Evolutionary conservation across 2,797 vertebrate species (phyloP).

Genomic region (Denticeps clupeoides): DNA sequence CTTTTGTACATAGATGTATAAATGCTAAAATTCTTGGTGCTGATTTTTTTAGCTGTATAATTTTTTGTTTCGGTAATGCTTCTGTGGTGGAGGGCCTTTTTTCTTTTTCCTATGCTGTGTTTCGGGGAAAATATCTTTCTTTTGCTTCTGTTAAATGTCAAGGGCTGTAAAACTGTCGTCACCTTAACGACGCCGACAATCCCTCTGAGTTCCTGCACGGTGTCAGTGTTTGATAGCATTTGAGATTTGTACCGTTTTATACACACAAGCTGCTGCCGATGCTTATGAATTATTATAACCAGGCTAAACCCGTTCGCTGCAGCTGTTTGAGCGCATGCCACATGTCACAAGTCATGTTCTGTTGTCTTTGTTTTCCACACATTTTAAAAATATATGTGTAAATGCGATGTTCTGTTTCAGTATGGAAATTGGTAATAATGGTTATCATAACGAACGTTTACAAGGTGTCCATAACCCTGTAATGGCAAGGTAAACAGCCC

Average conservation of each 20-base stretch:
- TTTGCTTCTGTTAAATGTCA: constrained; percentile 52
- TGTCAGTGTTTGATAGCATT: constrained; percentile 41
- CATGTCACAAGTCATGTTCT: constrained; percentile 35
- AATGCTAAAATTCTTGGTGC: constrained; percentile 59
- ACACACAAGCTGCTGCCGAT: constrained; percentile 19
- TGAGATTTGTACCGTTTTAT: constrained; percentile 39
- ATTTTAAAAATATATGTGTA: constrained; percentile 30
- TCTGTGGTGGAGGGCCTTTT: constrained; percentile 48
- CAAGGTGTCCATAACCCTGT: constrained; percentile 81
- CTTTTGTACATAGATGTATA: constrained; percentile 54
- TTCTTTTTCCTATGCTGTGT: constrained; percentile 46
- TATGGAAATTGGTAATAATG: constrained; percentile 93
- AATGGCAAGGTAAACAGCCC: constrained; percentile 72
- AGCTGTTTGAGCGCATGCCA: constrained; percentile 36
- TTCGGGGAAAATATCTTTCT: constrained; percentile 15
- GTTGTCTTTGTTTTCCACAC: constrained; percentile 27
- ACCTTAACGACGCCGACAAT: constrained; percentile 32
- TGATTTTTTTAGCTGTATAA: constrained; percentile 44
- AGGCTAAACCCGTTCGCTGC: constrained; percentile 2
- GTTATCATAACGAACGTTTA: constrained; percentile 89
- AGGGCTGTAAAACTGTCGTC: constrained; percentile 55
- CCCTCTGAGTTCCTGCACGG: constrained; percentile 37
- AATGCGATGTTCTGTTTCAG: constrained; percentile 74
- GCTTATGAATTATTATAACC: constrained; percentile 19
- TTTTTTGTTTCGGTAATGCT: constrained; percentile 46